Base-by-base conservation (phyloP, 2,888 invertebrate species). In the Cordilura impudica region DNA sequence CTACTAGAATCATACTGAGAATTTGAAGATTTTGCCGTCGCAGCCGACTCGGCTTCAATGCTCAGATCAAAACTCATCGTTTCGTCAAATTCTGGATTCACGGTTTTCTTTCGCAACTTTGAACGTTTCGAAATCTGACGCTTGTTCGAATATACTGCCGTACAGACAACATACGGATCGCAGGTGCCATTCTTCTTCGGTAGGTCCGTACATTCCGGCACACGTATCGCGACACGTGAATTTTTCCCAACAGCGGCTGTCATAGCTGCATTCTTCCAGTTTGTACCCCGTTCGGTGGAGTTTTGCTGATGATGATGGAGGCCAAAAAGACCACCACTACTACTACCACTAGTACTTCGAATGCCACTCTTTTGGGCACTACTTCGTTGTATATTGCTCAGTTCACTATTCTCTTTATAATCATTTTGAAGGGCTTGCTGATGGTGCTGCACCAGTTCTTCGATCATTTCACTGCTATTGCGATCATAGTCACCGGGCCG, bases 141-240 rank as follows among this genome's bases (percentile, higher is more conserved):
- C 79, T 94, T 94, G 90, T 96, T 96, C 78, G 95, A 94, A 90
- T 95, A 95, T 78, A 93, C 91, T 73, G 96, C 94, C 61, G 95
- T 94, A 86, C 96, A 94, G 83, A 94, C 92, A 82, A 96, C 96
- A 90, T 95, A 97, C 12, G 97, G 97, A 91, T 97, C 97, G 91
- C 97, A 97, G 85, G 95, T 94, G 84, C 97, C 96, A 90, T 96
- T 96, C 89, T 95, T 96, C 83, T 96, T 94, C 81, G 96, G 95
- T 88, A 97, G 92, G 90, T 97, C 97, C 82, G 94, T 93, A 90
- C 97, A 97, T 90, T 96, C 96, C 83, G 94, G 92, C 78, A 97
- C 94, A 83, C 94, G 92, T 82, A 94, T 92, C 71, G 92, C 91
- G 4, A 92, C 89, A 54, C 90, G 90, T 66, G 86, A 84, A 70